Percentiles rank a stretch among this genome's conserved stretches.
Conservation (phyloP, 2,888 invertebrate species). For the Schizotus pectinicornis region DNA sequence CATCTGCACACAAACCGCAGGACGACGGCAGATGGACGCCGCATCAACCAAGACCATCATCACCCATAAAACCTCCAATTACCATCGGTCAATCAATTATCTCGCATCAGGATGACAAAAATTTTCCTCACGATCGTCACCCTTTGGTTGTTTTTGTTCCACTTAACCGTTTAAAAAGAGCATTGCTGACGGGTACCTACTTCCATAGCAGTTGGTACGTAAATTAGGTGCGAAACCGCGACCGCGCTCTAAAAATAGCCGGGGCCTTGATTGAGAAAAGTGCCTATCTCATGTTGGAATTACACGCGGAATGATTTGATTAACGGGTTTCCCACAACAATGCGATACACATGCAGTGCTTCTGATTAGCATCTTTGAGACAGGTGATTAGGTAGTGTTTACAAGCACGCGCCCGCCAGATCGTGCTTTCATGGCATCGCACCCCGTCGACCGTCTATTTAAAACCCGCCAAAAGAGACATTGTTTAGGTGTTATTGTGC, state of each 20-base stretch:
- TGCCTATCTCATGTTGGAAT: constrained; percentile 22
- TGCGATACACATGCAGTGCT: constrained; percentile 31
- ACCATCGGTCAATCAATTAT: too few species aligned
- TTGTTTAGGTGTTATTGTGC: not conserved
- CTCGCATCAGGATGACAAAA: too few species aligned
- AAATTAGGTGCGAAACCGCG: too few species aligned
- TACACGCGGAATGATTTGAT: constrained; percentile 30
- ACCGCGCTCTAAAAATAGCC: constrained; percentile 7
- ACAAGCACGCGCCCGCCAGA: constrained; percentile 31
- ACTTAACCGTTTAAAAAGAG: too few species aligned
- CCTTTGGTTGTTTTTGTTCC: too few species aligned
- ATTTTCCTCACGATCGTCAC: too few species aligned
- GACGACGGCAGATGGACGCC: constrained; percentile 3
- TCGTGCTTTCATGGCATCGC: constrained; percentile 24
- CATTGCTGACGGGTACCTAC: too few species aligned
- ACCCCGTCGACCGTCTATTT: constrained; percentile 9
- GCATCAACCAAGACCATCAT: not conserved
- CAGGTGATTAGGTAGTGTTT: constrained; percentile 37
- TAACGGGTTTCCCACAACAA: constrained; percentile 31
- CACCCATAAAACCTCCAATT: too few species aligned
- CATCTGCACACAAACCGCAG: constrained; percentile 19
- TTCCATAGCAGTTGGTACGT: too few species aligned
- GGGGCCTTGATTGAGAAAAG: constrained; percentile 15
- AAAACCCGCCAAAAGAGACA: not conserved
- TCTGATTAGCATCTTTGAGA: constrained; percentile 38